A percentile compares a stretch with the other conserved stretches of the same genome.
Evolutionary conservation across 2,113 vertebrate species (phyloP).

Genomic region (Melanerpes aurifrons): DNA sequence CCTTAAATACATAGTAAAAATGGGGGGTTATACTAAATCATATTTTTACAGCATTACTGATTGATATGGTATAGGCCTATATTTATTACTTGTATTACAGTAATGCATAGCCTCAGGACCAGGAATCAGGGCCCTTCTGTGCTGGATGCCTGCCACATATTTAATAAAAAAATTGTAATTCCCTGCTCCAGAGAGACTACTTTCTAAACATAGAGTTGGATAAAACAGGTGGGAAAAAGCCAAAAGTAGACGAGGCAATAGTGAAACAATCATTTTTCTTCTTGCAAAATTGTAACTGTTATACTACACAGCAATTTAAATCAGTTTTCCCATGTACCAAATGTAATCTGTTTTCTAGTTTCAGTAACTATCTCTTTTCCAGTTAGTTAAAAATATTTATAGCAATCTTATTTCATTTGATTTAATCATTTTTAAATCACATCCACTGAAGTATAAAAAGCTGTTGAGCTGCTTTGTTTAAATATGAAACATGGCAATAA

Average conservation of each 20-base stretch:
- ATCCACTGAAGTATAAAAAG: constrained; percentile 29
- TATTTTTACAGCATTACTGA: neutral
- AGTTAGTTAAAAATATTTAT: constrained; percentile 22
- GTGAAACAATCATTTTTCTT: constrained; percentile 58
- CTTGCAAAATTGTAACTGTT: constrained; percentile 41
- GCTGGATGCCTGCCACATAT: constrained; percentile 15
- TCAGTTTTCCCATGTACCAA: constrained; percentile 35
- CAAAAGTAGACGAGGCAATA: constrained; percentile 15
- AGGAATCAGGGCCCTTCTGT: neutral
- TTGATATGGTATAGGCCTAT: neutral
- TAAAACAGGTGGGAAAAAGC: constrained; percentile 23
- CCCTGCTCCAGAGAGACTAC: constrained; percentile 4
- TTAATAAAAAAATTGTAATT: constrained; percentile 44
- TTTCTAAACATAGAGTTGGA: constrained; percentile 33
- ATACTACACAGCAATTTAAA: constrained; percentile 43
- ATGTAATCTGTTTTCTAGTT: constrained; percentile 23
- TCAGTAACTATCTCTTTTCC: constrained; percentile 26
- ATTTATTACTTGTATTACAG: neutral
- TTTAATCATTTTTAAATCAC: constrained; percentile 51
- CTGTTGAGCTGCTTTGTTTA: constrained; percentile 26
- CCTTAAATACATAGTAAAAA: neutral
- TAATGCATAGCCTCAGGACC: neutral
- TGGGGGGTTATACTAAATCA: neutral
- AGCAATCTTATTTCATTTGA: constrained; percentile 27
- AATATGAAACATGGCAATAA: constrained; percentile 55